A percentile compares a stretch with the other conserved stretches of the same genome.
phyloP scores from a whole-genome alignment of 2,797 vertebrate species.

The Gymnopithys bicolor region DNA sequence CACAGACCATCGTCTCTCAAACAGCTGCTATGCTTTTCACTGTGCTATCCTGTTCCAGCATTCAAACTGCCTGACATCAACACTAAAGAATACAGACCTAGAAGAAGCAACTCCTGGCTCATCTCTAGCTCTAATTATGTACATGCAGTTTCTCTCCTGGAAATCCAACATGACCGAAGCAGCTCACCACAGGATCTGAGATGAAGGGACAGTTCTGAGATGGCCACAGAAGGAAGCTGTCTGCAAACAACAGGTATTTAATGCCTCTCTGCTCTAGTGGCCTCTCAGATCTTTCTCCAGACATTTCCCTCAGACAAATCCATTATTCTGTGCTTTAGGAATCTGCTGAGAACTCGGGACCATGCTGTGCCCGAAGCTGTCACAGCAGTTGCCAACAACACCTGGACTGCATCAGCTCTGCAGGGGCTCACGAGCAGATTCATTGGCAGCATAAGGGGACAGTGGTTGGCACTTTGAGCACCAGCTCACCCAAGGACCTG shows the following conservation, averaged over 20 bases:
- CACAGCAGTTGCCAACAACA: neutral
- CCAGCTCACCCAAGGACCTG: fast-evolving
- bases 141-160: fast-evolving
- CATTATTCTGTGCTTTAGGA: neutral
- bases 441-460: fast-evolving
- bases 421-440: neutral
- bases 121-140: neutral
- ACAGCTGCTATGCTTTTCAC: neutral
- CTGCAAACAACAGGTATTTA: neutral
- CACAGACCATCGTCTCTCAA: neutral
- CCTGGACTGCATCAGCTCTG: fast-evolving
- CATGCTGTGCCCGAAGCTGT: fast-evolving
- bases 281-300: neutral
- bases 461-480: neutral
- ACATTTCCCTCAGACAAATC: neutral
- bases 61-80: neutral
- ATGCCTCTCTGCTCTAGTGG: neutral
- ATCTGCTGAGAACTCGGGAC: neutral
- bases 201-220: neutral
- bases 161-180: neutral
- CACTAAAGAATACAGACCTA: fast-evolving
- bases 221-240: neutral
- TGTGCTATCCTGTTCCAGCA: neutral
- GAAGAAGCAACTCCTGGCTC: neutral
- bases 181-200: neutral